A percentile compares a stretch with the other conserved stretches of the same genome.
These are phyloP conservation scores for Lethocerus indicus DNA, from an alignment of 1,140 invertebrate species.

Conservation along the genomic window DNA sequence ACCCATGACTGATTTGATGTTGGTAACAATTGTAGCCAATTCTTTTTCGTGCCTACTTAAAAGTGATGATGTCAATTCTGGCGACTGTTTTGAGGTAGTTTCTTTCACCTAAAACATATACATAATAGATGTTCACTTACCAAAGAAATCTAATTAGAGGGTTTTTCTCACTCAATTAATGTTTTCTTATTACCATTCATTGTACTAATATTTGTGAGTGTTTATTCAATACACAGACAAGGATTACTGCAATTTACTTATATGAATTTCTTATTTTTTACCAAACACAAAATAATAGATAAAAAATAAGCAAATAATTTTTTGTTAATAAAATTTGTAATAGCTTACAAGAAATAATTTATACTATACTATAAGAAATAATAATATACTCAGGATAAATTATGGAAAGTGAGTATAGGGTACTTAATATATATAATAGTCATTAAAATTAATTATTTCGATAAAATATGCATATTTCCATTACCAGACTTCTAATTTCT, in stretches of 20 bases:
- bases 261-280: no score
- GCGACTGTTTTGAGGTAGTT: neutral
- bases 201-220: neutral
- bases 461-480: neutral
- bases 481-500: slow-evolving; percentile 39
- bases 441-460: neutral
- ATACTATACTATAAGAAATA: neutral
- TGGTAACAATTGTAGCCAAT: slow-evolving; percentile 1
- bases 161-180: neutral
- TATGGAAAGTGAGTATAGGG: neutral
- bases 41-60: slow-evolving; percentile 8
- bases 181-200: neutral
- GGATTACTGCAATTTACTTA: no score
- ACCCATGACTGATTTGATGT: slow-evolving; percentile 3
- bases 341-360: neutral
- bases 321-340: neutral
- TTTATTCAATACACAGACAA: neutral
- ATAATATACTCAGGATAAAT: neutral
- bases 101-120: slow-evolving; percentile 2
- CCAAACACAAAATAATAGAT: neutral
- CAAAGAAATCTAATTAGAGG: neutral
- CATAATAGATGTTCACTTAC: neutral
- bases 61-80: neutral
- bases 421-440: neutral
- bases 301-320: neutral